Evolutionary conservation across 2,888 invertebrate genomes (phyloP), one percentile per base, ranked within the genome.

Genomic region (Ariolimax columbianus): DNA sequence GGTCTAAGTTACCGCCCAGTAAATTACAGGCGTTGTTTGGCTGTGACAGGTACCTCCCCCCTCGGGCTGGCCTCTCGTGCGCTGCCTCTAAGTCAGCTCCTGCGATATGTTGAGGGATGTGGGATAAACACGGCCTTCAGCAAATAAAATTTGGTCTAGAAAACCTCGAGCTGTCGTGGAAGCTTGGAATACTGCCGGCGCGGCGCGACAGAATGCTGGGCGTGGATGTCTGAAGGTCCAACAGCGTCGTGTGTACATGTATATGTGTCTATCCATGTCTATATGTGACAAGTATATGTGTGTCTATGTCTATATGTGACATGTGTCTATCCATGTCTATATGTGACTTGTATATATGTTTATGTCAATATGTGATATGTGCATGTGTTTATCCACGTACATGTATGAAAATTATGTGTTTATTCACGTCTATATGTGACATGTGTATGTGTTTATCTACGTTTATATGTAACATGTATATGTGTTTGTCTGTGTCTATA

Each of bases 21-120:
- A 73, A 73, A 43, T 73, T 73, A 73, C 73, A 47, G 73, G 43
- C 73, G 73, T 43, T 73, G n/a, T 73, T 19, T 30, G 73, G n/a
- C 30, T 7, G 73, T 36, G 38, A 73, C 11, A 73, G 47, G 73
- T n/a, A 47, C 73, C 73, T 73, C 47, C 73, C n/a, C 73, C 73
- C n/a, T 26, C 3, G 30, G 73, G n/a, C 43, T 43, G 43, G 43
- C 73, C 47, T 73, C 43, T 40, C 73, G 30, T 17, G 47, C 68
- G 17, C 68, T 68, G 68, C 14, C 68, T 68, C 68, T 68, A 36
- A 30, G 19, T 14, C 19, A 26, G 4, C 68, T 68, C 17, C 9
- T 68, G 19, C 33, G 68, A 33, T 68, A 68, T 30, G 17, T 7
- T n/a, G 59, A 63, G n/a, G 11, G 59, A 63, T n/a, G n/a, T 63